Evolutionary conservation across 1,140 invertebrate species (phyloP).

Genomic region (Megalopta genalis): DNA sequence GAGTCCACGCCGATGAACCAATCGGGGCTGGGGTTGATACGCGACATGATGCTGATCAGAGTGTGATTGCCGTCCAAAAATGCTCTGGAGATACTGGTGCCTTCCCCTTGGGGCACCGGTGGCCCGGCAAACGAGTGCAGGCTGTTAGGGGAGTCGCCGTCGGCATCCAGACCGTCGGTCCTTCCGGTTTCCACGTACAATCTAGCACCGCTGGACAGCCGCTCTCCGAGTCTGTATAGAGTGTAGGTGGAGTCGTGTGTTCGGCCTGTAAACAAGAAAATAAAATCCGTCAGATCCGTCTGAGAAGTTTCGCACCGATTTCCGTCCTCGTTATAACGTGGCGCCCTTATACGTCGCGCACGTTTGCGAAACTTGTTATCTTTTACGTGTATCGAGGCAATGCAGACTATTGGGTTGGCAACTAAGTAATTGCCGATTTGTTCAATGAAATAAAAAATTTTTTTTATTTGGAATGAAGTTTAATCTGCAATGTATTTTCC

Average conservation of each 20-base stretch:
- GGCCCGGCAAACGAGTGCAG: constrained; percentile 91
- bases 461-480: too few species aligned
- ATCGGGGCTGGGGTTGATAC: constrained; percentile 96
- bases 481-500: too few species aligned
- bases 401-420: too few species aligned
- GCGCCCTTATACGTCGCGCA: too few species aligned
- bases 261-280: constrained; percentile 84
- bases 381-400: too few species aligned
- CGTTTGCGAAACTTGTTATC: too few species aligned
- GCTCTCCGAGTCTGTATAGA: constrained; percentile 89
- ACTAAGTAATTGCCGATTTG: too few species aligned
- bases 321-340: too few species aligned
- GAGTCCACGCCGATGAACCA: constrained; percentile 99
- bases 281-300: too few species aligned
- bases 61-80: constrained; percentile 96
- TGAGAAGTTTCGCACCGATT: too few species aligned
- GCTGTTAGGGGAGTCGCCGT: constrained; percentile 76
- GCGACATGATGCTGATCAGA: constrained; percentile 91
- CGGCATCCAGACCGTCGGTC: constrained; percentile 85
- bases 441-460: too few species aligned
- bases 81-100: constrained; percentile 89
- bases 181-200: constrained; percentile 91
- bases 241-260: constrained; percentile 90
- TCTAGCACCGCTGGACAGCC: constrained; percentile 87
- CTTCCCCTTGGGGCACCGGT: constrained; percentile 87